A percentile compares a stretch with the other conserved stretches of the same genome.
phyloP scores from a whole-genome alignment of 2,113 vertebrate genomes.

The Misgurnus anguillicaudatus region DNA sequence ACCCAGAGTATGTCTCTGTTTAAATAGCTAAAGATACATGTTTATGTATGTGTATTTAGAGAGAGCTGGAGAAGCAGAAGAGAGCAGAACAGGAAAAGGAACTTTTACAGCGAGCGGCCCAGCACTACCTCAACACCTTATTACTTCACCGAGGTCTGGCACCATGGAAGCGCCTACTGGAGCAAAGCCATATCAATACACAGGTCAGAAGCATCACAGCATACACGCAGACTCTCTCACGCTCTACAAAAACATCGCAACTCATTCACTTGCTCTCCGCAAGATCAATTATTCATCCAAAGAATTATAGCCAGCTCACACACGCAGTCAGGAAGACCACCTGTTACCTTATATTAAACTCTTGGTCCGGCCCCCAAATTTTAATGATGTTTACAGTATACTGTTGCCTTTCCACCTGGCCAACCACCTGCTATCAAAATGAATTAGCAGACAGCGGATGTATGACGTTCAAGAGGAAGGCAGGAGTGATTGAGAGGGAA shows the following conservation, averaged over 20 bases:
- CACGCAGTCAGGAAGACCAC: slow-evolving; percentile 20
- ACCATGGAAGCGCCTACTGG: slow-evolving; percentile 85
- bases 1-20: too few relatives aligned
- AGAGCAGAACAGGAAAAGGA: slow-evolving; percentile 75
- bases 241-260: background rate
- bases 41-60: slow-evolving; percentile 69
- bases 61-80: slow-evolving; percentile 82
- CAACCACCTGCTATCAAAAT: slow-evolving; percentile 28
- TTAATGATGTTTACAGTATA: slow-evolving; percentile 36
- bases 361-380: slow-evolving; percentile 12
- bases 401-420: slow-evolving; percentile 42
- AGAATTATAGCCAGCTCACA: background rate
- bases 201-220: slow-evolving; percentile 70
- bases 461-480: slow-evolving; percentile 2
- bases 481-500: background rate
- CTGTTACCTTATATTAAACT: slow-evolving; percentile 25
- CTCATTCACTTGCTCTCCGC: background rate
- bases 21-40: background rate
- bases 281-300: slow-evolving; percentile 4
- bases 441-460: slow-evolving; percentile 23
- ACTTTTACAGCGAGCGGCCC: slow-evolving; percentile 72
- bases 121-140: slow-evolving; percentile 77
- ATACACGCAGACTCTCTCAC: background rate
- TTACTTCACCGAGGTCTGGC: slow-evolving; percentile 78
- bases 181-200: slow-evolving; percentile 69